Conservation (phyloP, 2,888 invertebrate species). For the Strigamia transsilvanica region DNA sequence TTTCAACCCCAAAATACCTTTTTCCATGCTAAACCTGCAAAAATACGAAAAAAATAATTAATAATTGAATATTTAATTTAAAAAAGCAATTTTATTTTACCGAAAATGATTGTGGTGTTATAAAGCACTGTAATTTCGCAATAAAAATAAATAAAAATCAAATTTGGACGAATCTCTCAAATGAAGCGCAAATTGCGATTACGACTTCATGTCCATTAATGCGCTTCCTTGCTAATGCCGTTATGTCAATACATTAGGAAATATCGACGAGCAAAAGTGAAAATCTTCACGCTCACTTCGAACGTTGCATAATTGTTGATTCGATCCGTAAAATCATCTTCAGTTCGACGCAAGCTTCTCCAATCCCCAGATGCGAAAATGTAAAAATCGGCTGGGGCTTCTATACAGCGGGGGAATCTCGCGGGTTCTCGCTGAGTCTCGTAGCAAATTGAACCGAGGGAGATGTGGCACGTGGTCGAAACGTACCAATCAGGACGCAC, state of each 20-base stretch:
- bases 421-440: not conserved
- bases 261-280: not conserved
- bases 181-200: constrained; percentile 3
- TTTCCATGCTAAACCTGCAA: constrained; percentile 48
- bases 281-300: not conserved
- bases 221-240: not conserved
- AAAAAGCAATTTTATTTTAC: not conserved
- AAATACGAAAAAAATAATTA: not conserved
- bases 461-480: no score
- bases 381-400: constrained; percentile 14
- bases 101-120: not conserved
- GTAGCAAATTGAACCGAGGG: not conserved
- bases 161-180: constrained; percentile 1
- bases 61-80: not conserved
- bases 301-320: not conserved
- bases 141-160: not conserved
- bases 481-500: no score
- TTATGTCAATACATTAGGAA: not conserved
- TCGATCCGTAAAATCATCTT: not conserved
- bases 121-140: not conserved
- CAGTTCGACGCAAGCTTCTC: not conserved
- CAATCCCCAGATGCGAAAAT: not conserved
- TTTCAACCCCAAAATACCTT: constrained; percentile 55
- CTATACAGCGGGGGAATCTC: not conserved
- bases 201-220: not conserved